Evolutionary conservation across 2,113 vertebrate genomes (phyloP).

Genomic region (Carlito syrichta): DNA sequence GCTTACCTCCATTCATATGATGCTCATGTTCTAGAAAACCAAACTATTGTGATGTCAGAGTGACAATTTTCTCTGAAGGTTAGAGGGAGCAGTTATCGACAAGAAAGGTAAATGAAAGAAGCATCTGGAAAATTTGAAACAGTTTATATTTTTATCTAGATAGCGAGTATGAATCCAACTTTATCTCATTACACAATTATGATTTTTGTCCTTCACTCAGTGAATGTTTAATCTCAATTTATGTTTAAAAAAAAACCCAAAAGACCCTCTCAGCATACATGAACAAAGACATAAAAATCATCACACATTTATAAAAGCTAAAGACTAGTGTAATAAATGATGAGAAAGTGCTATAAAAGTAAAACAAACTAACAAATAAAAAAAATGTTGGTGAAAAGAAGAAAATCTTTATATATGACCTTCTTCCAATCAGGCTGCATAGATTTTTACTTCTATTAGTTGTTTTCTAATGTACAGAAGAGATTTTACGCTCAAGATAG

Average conservation of each 20-base stretch:
- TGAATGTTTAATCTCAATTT: background rate
- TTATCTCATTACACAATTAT: background rate
- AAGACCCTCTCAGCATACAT: background rate
- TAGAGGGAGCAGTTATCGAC: background rate
- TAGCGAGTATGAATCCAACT: background rate
- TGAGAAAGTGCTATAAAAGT: background rate
- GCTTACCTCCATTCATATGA: background rate
- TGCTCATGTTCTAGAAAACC: background rate
- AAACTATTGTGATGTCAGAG: background rate
- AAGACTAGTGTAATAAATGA: background rate
- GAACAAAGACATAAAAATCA: background rate
- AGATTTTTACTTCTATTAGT: background rate
- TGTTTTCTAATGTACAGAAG: background rate
- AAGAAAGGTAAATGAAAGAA: no score
- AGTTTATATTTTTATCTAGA: no score
- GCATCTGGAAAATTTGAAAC: background rate
- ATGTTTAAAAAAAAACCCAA: background rate
- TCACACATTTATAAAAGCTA: background rate
- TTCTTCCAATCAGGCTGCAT: background rate
- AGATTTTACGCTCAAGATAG: no score
- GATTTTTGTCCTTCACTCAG: background rate
- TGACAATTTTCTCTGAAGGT: background rate
- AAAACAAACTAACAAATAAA: background rate
- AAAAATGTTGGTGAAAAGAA: no score
- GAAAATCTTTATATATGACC: background rate